These are phyloP conservation scores for Baccha elongata DNA, from an alignment of 2,888 invertebrate species.

Conservation along the genomic window DNA sequence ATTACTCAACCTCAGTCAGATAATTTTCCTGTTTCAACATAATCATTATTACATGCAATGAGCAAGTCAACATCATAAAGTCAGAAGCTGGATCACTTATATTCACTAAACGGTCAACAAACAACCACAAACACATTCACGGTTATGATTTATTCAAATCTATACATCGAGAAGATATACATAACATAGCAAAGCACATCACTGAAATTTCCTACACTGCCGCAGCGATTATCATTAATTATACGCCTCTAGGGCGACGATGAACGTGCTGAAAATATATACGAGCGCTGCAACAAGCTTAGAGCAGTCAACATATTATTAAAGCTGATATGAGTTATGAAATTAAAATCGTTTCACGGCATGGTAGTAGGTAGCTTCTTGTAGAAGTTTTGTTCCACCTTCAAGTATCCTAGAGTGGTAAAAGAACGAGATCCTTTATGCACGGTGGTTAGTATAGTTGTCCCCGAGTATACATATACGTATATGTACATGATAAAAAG, in stretches of 20 bases:
- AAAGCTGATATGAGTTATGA: constrained; percentile 4
- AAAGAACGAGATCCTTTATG: not conserved
- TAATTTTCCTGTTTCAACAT: not conserved
- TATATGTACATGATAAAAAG: not conserved
- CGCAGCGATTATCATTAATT: constrained; percentile 9
- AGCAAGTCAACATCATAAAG: not conserved
- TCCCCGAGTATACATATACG: not conserved
- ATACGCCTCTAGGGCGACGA: constrained; percentile 6
- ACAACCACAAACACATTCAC: constrained; percentile 11
- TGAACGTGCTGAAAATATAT: constrained; percentile 1
- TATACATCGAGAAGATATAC: not conserved
- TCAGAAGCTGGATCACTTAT: constrained; percentile 14
- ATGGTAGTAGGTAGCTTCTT: not conserved
- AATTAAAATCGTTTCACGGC: not conserved
- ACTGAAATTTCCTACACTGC: constrained; percentile 9
- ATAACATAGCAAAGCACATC: constrained; percentile 1
- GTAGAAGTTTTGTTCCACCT: not conserved
- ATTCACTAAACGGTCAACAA: not conserved
- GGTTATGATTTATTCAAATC: constrained; percentile 24
- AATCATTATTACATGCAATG: constrained; percentile 6
- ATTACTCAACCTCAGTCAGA: constrained; percentile 7
- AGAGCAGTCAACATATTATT: not conserved
- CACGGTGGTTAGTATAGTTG: not conserved
- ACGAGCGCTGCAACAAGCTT: not conserved
- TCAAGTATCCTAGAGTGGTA: not conserved